phyloP scores from a whole-genome alignment of 1,140 invertebrate species.

The Zaprionus inermis region DNA sequence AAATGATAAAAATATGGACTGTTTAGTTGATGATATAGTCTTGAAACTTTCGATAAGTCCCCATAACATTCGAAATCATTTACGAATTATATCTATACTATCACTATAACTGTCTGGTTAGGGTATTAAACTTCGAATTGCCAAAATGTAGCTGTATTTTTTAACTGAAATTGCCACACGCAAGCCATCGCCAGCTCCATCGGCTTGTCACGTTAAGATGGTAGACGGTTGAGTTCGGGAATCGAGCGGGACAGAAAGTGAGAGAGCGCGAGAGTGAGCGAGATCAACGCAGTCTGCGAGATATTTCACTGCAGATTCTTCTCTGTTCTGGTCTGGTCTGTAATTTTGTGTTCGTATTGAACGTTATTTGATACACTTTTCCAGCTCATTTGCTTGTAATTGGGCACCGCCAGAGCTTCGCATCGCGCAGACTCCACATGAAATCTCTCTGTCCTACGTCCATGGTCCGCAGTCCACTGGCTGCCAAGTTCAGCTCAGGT shows the following conservation, averaged over 20 bases:
- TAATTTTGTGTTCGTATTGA: constrained; percentile 79
- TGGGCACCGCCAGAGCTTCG: constrained; percentile 72
- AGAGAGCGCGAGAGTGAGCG: constrained; percentile 5
- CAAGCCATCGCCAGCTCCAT: constrained; percentile 64
- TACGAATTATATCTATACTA: neutral
- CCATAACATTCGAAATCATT: neutral
- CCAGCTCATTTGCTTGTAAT: constrained; percentile 83
- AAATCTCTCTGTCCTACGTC: constrained; percentile 31
- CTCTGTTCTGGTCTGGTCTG: constrained; percentile 45
- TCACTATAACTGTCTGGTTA: neutral
- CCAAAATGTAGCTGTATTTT: constrained; percentile 24
- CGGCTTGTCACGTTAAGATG: constrained; percentile 77
- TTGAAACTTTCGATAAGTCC: neutral
- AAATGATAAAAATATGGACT: neutral
- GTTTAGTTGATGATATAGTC: neutral
- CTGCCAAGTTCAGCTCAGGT: constrained; percentile 62
- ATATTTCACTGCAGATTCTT: constrained; percentile 56
- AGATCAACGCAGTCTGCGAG: constrained; percentile 37
- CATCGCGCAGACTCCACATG: constrained; percentile 61
- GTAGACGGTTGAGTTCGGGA: constrained; percentile 2
- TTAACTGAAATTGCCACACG: constrained; percentile 82
- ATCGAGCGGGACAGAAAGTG: neutral
- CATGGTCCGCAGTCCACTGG: neutral
- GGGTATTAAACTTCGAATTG: constrained; percentile 33
- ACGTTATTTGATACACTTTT: constrained; percentile 83